Evolutionary conservation across 2,113 vertebrate species (phyloP).

Genomic region (Hystrix cristata): DNA sequence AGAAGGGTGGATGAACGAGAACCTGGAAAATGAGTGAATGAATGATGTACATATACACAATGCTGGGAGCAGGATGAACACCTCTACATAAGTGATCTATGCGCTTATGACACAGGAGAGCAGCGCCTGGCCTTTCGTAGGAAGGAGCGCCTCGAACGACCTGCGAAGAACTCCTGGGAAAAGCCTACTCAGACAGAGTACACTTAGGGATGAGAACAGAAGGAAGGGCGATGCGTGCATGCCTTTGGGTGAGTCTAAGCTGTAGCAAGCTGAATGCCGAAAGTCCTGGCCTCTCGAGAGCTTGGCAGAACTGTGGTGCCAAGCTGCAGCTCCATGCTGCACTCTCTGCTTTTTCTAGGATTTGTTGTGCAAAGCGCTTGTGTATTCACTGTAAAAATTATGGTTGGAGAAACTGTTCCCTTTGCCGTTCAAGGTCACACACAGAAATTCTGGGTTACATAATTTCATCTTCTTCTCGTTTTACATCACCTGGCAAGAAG

Average conservation of each 20-base stretch:
- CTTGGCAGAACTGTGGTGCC: neutral
- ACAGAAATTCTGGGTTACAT: neutral
- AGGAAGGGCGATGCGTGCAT: neutral
- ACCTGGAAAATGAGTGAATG: neutral
- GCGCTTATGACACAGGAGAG: neutral
- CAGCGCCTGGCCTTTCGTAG: neutral
- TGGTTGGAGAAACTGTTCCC: neutral
- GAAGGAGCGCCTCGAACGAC: neutral
- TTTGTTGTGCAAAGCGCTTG: neutral
- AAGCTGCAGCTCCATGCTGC: neutral
- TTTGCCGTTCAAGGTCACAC: neutral
- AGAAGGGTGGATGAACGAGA: neutral
- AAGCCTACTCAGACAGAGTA: neutral
- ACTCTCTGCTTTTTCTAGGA: neutral
- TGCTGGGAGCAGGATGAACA: neutral
- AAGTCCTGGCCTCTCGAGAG: neutral
- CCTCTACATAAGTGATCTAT: neutral
- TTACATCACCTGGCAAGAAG: neutral
- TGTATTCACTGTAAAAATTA: neutral
- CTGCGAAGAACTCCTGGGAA: constrained; percentile 16
- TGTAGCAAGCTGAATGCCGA: neutral
- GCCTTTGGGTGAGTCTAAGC: neutral
- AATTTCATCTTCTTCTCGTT: neutral
- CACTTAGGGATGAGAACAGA: neutral
- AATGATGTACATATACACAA: neutral